These are phyloP conservation scores for Amphipyra berbera DNA, from an alignment of 2,888 invertebrate genomes.

Conservation along the genomic window DNA sequence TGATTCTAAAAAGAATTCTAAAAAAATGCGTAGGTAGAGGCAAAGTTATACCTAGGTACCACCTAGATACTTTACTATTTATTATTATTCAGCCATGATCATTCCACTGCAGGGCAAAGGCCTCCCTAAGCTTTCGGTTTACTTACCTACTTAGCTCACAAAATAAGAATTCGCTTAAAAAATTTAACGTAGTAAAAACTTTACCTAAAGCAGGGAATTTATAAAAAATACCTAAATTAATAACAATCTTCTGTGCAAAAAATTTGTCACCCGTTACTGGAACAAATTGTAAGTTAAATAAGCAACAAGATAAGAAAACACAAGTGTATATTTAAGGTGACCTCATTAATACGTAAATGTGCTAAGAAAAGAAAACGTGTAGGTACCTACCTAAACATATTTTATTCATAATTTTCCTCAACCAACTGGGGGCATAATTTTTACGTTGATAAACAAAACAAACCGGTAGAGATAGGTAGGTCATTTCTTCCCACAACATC, in stretches of 20 bases:
- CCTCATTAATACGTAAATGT: constrained; percentile 31
- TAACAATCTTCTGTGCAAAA: neutral
- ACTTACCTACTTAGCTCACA: no score
- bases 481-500: neutral
- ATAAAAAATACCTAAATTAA: constrained; percentile 39
- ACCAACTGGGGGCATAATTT: constrained; percentile 8
- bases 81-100: no score
- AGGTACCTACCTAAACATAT: constrained; percentile 25
- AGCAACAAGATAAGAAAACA: constrained; percentile 18
- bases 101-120: no score
- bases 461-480: neutral
- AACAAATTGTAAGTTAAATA: constrained; percentile 30
- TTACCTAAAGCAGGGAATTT: constrained; percentile 22
- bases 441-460: constrained; percentile 4
- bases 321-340: constrained; percentile 29
- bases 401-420: constrained; percentile 31
- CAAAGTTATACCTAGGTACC: no score
- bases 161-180: no score
- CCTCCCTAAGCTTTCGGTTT: no score
- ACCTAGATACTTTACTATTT: no score
- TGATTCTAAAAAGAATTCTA: no score
- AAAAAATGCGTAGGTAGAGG: no score
- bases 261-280: constrained; percentile 20
- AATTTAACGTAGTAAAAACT: neutral
- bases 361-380: constrained; percentile 22